phyloP scores from a whole-genome alignment of 2,888 invertebrate genomes.

The Drosophila nr. perissopoda region DNA sequence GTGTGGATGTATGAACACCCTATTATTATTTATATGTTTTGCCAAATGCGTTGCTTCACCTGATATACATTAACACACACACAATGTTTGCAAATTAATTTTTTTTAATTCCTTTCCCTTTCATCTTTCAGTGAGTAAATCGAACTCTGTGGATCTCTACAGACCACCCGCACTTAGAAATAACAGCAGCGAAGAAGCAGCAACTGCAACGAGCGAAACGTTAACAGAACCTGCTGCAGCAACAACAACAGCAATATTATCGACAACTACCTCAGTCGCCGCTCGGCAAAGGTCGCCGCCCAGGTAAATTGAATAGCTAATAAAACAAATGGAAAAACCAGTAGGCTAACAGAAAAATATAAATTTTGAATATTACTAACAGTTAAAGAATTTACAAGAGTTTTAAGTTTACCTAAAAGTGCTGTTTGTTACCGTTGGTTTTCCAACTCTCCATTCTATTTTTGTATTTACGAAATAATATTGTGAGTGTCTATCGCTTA shows the following conservation, averaged over 20 bases:
- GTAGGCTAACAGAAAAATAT: not conserved
- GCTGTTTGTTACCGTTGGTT: not conserved
- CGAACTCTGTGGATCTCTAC: constrained; percentile 85
- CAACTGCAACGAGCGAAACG: constrained; percentile 40
- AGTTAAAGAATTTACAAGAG: not conserved
- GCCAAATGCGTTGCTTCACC: constrained; percentile 67
- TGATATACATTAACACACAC: constrained; percentile 12
- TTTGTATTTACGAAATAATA: constrained; percentile 62
- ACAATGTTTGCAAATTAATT: constrained; percentile 45
- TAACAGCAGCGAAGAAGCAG: constrained; percentile 52
- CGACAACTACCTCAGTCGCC: constrained; percentile 52
- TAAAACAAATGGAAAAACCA: not conserved
- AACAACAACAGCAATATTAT: constrained; percentile 36
- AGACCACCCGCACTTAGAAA: constrained; percentile 86
- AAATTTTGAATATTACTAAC: not conserved
- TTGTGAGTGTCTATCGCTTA: constrained; percentile 47
- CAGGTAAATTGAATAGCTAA: constrained; percentile 43
- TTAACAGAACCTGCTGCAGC: constrained; percentile 38
- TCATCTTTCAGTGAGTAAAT: constrained; percentile 73
- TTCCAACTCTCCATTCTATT: constrained; percentile 8
- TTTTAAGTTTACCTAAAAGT: not conserved
- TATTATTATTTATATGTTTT: constrained; percentile 25
- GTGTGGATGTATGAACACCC: constrained; percentile 30
- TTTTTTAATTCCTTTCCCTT: constrained; percentile 22
- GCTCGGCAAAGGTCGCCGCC: constrained; percentile 43